These are phyloP conservation scores for Euphysa ruthae DNA, from an alignment of 30 jellyfish, hydroid and myxozoan genomes.

Conservation along the genomic window DNA sequence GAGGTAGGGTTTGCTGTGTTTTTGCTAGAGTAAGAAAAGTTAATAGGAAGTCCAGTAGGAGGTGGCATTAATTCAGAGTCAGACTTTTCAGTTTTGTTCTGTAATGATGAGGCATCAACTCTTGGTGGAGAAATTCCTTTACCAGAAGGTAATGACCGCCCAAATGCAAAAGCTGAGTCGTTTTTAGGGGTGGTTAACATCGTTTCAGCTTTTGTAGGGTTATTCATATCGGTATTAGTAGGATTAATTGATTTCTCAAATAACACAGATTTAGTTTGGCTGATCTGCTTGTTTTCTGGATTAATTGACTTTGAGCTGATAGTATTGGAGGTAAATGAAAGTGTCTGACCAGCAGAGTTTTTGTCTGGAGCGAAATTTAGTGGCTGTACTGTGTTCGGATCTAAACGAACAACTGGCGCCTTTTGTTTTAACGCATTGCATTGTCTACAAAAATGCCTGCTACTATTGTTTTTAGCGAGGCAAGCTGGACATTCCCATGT, in stretches of 20 bases:
- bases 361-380: background rate
- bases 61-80: slow-evolving; percentile 19
- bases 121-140: too few species aligned
- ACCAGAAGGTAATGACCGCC: too few species aligned
- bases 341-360: background rate
- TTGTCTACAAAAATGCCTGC: slow-evolving; percentile 16
- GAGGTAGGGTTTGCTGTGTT: background rate
- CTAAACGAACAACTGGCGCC: slow-evolving; percentile 25
- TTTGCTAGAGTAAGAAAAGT: background rate
- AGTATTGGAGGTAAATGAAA: background rate
- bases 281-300: too few species aligned
- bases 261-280: too few species aligned
- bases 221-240: background rate
- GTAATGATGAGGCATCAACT: too few species aligned
- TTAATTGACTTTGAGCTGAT: too few species aligned
- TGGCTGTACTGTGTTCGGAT: slow-evolving; percentile 17
- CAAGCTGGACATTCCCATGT: slow-evolving; percentile 44
- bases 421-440: slow-evolving; percentile 9
- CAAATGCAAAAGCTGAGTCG: too few species aligned
- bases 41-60: slow-evolving; percentile 3
- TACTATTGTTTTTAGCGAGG: slow-evolving; percentile 12
- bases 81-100: too few species aligned
- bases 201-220: background rate
- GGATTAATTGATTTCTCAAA: background rate
- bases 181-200: background rate